phyloP scores from a whole-genome alignment of 2,888 invertebrate species.

The Drosophila merina region DNA sequence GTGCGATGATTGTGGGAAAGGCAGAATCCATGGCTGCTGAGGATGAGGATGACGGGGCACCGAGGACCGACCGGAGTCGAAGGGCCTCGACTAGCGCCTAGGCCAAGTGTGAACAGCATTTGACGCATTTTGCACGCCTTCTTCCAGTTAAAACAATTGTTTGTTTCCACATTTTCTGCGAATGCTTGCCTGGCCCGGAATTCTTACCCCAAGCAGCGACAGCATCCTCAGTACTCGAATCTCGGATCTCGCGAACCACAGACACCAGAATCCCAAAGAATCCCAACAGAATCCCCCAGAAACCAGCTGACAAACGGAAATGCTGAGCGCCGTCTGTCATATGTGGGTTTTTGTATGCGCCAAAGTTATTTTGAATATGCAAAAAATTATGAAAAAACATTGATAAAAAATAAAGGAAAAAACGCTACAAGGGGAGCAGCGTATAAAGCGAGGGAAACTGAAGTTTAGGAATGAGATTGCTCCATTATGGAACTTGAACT shows the following conservation, averaged over 20 bases:
- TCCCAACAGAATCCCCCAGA: constrained; percentile 12
- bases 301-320: constrained; percentile 76
- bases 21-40: constrained; percentile 1
- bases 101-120: constrained; percentile 62
- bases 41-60: neutral
- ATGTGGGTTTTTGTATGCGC: constrained; percentile 47
- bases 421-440: neutral
- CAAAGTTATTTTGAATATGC: constrained; percentile 77
- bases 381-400: constrained; percentile 68
- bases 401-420: constrained; percentile 21
- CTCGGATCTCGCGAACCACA: constrained; percentile 7
- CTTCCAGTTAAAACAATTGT: constrained; percentile 72
- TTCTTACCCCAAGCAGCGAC: constrained; percentile 73
- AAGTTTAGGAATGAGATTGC: constrained; percentile 50
- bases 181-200: constrained; percentile 59
- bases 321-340: constrained; percentile 69
- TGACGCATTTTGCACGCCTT: constrained; percentile 65
- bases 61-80: constrained; percentile 1
- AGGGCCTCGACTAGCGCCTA: constrained; percentile 44
- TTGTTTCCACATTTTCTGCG: constrained; percentile 69
- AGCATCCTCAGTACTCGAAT: constrained; percentile 31
- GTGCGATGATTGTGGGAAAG: constrained; percentile 5
- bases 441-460: neutral
- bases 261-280: constrained; percentile 9
- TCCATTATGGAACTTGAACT: constrained; percentile 58